These are phyloP conservation scores for Ptychodera flava DNA, from an alignment of 35 echinoderm and acorn worm species.

Conservation along the genomic window DNA sequence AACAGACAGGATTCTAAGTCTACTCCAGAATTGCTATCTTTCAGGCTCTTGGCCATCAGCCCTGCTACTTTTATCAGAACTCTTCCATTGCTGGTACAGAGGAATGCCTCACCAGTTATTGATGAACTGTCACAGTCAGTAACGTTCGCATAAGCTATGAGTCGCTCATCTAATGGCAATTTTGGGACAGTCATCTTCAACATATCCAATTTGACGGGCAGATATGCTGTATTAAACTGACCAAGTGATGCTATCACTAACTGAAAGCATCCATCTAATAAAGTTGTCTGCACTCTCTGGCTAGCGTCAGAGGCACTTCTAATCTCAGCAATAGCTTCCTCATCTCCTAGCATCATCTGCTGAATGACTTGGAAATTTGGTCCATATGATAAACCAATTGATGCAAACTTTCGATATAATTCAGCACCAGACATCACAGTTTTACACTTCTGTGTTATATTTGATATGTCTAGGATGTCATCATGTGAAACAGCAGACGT, in stretches of 20 bases:
- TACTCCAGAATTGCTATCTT: slow-evolving; percentile 7
- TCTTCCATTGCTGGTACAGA: slow-evolving; percentile 29
- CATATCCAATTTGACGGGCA: slow-evolving; percentile 25
- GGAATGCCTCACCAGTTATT: slow-evolving; percentile 39
- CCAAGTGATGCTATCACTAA: slow-evolving; percentile 20
- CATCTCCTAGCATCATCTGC: slow-evolving; percentile 52
- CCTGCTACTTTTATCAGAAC: slow-evolving; percentile 46
- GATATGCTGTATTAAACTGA: slow-evolving; percentile 34
- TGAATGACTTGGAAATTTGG: slow-evolving; percentile 55
- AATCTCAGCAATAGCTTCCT: slow-evolving; percentile 47
- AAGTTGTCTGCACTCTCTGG: slow-evolving; percentile 53
- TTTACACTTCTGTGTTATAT: slow-evolving; percentile 26
- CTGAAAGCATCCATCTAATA: slow-evolving; percentile 67
- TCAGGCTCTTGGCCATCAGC: slow-evolving; percentile 35
- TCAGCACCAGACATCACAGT: slow-evolving; percentile 20
- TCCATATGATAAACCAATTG: slow-evolving; percentile 48
- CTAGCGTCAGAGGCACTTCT: slow-evolving; percentile 35
- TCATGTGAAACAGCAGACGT: slow-evolving; percentile 17
- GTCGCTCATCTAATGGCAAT: slow-evolving; percentile 31
- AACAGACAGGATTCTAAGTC: slow-evolving; percentile 55
- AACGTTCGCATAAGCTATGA: slow-evolving; percentile 47
- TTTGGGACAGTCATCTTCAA: slow-evolving; percentile 50
- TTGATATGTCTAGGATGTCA: slow-evolving; percentile 17
- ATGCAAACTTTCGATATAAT: slow-evolving; percentile 44
- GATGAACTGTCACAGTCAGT: slow-evolving; percentile 45